Conservation (phyloP, 2,113 vertebrate species). For the Eretmochelys imbricata region DNA sequence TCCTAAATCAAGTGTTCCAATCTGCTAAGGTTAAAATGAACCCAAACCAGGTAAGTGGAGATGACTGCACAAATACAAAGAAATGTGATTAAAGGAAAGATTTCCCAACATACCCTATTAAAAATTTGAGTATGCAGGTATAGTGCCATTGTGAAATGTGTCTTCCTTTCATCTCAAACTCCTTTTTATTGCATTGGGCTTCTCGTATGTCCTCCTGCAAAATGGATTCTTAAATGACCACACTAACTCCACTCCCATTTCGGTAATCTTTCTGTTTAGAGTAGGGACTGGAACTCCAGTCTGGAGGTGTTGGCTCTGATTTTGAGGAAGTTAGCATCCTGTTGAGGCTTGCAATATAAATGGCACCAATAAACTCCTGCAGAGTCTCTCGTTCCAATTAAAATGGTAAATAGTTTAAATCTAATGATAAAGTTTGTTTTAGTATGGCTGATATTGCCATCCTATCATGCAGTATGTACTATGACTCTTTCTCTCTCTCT, state of each 20-base stretch:
- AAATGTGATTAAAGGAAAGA: background rate
- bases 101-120: background rate
- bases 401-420: background rate
- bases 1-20: background rate
- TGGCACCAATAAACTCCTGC: background rate
- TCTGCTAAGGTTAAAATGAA: conserved; percentile 42
- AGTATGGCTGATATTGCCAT: background rate
- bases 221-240: conserved; percentile 14
- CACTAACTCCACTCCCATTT: background rate
- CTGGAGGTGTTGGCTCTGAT: background rate
- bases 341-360: background rate
- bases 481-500: background rate
- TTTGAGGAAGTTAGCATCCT: conserved; percentile 10
- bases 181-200: background rate
- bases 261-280: conserved; percentile 23
- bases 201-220: background rate
- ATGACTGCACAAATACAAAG: conserved; percentile 3
- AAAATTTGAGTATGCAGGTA: background rate
- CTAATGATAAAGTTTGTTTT: background rate
- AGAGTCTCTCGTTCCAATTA: background rate
- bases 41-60: conserved; percentile 6
- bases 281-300: background rate
- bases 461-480: background rate
- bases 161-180: background rate
- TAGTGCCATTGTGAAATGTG: background rate